A percentile compares a stretch with the other conserved stretches of the same genome.
phyloP scores from a whole-genome alignment of 2,797 vertebrate species.

The Holocentrus rufus region DNA sequence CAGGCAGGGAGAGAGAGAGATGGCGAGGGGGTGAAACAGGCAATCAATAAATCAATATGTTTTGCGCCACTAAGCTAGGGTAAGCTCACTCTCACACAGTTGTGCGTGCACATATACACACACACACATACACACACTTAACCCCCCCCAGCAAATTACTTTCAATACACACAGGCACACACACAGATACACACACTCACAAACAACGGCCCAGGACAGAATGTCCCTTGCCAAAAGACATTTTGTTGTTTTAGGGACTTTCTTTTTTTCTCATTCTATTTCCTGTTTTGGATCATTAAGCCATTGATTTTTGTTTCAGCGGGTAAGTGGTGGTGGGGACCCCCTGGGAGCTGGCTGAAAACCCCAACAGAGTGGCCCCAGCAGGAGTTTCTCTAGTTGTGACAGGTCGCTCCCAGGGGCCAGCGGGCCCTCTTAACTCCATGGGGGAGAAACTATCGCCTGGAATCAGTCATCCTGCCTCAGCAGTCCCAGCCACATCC shows the following conservation, averaged over 20 bases:
- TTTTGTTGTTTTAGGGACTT: conserved; percentile 85
- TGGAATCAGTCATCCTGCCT: conserved; percentile 73
- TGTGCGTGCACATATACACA: conserved; percentile 43
- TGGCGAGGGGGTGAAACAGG: conserved; percentile 78
- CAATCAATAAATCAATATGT: conserved; percentile 86
- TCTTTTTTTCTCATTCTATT: conserved; percentile 83
- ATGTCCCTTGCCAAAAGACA: conserved; percentile 83
- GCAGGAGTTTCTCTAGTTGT: conserved; percentile 81
- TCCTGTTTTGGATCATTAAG: conserved; percentile 88
- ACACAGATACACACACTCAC: conserved; percentile 52
- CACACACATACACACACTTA: conserved; percentile 62
- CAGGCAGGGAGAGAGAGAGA: conserved; percentile 65
- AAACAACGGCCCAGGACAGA: conserved; percentile 77
- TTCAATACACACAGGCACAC: conserved; percentile 55
- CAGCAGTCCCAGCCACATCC: conserved; percentile 50
- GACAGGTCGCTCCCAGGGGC: conserved; percentile 80
- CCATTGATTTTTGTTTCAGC: conserved; percentile 87
- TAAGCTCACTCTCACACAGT: conserved; percentile 79
- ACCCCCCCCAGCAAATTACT: conserved; percentile 69
- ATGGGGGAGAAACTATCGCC: conserved; percentile 68
- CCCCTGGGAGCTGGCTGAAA: conserved; percentile 77
- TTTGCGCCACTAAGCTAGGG: conserved; percentile 81
- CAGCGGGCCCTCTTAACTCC: conserved; percentile 70
- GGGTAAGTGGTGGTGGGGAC: conserved; percentile 82
- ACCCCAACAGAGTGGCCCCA: conserved; percentile 81